phyloP scores from a whole-genome alignment of 2,113 vertebrate species.

The Eolophus roseicapilla region DNA sequence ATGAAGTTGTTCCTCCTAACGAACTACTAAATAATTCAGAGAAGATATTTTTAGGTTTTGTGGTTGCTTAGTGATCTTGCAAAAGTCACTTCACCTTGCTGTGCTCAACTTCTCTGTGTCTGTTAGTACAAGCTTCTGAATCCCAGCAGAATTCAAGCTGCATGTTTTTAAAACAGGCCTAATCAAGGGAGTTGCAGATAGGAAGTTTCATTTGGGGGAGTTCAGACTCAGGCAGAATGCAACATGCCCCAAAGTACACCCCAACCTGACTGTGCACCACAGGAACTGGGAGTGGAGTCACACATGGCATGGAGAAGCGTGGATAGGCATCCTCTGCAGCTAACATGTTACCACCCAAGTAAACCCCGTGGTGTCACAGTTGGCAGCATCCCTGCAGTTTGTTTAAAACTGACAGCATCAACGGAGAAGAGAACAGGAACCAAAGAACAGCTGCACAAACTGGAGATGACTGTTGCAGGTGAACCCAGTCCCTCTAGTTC shows the following conservation, averaged over 20 bases:
- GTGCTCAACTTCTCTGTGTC: not conserved
- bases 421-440: not conserved
- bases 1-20: not conserved
- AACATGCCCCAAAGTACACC: not conserved
- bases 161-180: not conserved
- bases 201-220: not conserved
- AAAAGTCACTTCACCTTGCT: not conserved
- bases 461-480: not conserved
- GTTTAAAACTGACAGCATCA: not conserved
- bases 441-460: not conserved
- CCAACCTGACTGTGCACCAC: not conserved
- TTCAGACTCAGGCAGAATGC: not conserved
- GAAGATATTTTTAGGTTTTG: not conserved
- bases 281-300: not conserved
- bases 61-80: not conserved
- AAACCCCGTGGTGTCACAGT: fast-evolving
- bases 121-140: not conserved
- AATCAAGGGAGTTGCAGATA: not conserved
- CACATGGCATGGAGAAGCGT: fast-evolving
- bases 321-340: not conserved
- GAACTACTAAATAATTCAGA: not conserved
- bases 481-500: not conserved
- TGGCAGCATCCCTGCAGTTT: not conserved
- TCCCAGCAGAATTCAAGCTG: not conserved
- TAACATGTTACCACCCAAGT: fast-evolving